Base-by-base conservation (phyloP, 2,113 vertebrate genomes). In the Pteruthius melanotis region DNA sequence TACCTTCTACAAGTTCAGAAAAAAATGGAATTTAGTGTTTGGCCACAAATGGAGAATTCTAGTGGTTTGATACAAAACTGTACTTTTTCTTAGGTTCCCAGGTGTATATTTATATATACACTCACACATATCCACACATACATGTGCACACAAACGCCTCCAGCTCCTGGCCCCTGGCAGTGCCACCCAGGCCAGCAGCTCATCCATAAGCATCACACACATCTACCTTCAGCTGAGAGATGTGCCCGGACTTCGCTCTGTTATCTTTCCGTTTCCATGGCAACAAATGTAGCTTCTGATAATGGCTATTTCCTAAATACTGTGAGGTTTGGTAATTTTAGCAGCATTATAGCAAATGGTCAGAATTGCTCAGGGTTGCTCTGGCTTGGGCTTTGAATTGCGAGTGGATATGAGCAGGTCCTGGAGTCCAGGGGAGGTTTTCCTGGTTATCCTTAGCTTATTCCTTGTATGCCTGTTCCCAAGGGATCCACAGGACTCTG, bases 241-340 rank as follows among this genome's bases (percentile, higher is more conserved):
- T 50, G 92, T 42, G 33, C 84, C 97, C 9, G 90, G 96, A 95
- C 96, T 93, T 74, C 59, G 37, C 91, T 64, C 95, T 89, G 94
- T 97, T 97, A 97, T 97, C 95, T 97, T 64, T 39, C 92, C 0
- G 97, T 98, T 98, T 98, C 98, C 97, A 98, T 97, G 98, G 98
- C 52, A 97, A 98, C 97, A 93, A 96, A 97, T 98, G 96, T 94
- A 92, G 97, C 95, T 98, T 96, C 97, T 93, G 97, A 98, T 97
- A 97, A 96, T 50, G 96, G 97, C 95, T 78, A 95, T 97, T 98
- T 94, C 94, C 97, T 88, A 85, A 96, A 87, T 89, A 37, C 57
- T 86, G 95, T 10, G 94, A 95, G 94, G 86, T 91, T 95, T 94
- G 97, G 98, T 94, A 95, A 97, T 98, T 97, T 97, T 87, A 97